Percentiles rank a stretch among this genome's conserved stretches.
Evolutionary conservation across 2,113 vertebrate species (phyloP).

Genomic region (Merops nubicus): DNA sequence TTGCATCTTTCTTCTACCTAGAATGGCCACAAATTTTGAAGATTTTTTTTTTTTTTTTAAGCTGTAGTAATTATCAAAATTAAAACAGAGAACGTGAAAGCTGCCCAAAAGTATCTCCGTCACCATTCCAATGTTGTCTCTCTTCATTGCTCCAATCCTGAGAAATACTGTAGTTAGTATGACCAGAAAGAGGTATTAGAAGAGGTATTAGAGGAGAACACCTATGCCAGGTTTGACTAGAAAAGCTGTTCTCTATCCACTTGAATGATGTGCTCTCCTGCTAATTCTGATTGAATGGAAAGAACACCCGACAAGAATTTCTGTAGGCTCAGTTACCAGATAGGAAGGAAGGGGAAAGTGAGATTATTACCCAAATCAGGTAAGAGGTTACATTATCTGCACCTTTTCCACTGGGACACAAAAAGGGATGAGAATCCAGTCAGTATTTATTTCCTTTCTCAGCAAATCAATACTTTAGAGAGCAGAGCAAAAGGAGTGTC

Average conservation of each 20-base stretch:
- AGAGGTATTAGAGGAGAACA: not conserved
- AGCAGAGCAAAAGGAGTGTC: not conserved
- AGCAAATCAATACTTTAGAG: not conserved
- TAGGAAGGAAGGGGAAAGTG: not conserved
- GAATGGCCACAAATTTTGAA: not conserved
- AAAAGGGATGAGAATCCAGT: not conserved
- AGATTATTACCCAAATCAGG: not conserved
- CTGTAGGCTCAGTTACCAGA: not conserved
- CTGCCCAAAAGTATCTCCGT: not conserved
- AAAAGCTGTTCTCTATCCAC: not conserved
- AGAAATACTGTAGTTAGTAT: not conserved
- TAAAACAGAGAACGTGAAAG: not conserved
- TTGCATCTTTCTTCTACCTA: not conserved
- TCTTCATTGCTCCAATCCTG: not conserved
- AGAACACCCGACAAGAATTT: fast-evolving
- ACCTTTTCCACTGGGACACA: not conserved
- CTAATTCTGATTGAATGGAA: not conserved
- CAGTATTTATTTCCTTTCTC: not conserved
- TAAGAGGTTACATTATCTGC: not conserved
- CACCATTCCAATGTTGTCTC: not conserved
- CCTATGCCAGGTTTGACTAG: not conserved
- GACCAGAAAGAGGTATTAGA: not conserved
- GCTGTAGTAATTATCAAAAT: not conserved
- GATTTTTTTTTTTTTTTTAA: not conserved
- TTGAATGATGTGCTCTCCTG: not conserved